phyloP scores from a whole-genome alignment of 2,113 vertebrate genomes.

The Procavia capensis region DNA sequence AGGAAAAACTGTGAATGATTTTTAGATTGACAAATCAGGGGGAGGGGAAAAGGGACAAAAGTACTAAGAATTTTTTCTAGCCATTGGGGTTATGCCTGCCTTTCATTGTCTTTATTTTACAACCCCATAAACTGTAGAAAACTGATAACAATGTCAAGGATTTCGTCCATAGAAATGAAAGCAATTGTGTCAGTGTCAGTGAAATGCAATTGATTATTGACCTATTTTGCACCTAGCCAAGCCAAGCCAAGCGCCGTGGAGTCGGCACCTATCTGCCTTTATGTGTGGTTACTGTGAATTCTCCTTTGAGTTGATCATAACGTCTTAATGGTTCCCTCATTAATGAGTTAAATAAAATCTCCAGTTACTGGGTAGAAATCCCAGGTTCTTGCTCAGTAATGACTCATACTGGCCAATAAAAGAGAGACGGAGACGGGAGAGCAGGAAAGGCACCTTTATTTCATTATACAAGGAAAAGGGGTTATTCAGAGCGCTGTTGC shows the following conservation, averaged over 20 bases:
- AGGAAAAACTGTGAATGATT: conserved; percentile 34
- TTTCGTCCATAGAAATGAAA: conserved; percentile 11
- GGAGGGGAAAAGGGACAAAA: neutral
- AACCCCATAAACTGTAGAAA: neutral
- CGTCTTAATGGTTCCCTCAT: neutral
- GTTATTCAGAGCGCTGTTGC: too few species aligned
- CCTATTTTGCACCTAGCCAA: neutral
- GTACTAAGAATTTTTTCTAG: neutral
- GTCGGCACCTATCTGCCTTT: neutral
- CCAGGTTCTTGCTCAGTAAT: too few species aligned
- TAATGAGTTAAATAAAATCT: conserved; percentile 48
- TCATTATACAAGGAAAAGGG: too few species aligned
- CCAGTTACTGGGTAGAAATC: too few species aligned
- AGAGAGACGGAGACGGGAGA: too few species aligned
- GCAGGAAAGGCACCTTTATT: too few species aligned
- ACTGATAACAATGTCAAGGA: neutral
- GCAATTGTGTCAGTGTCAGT: neutral
- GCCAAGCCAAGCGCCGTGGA: too few species aligned
- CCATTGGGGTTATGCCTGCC: conserved; percentile 13
- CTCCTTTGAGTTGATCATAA: neutral
- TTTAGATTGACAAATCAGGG: conserved; percentile 9
- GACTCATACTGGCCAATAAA: too few species aligned
- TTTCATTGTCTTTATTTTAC: neutral
- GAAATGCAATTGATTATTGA: neutral
- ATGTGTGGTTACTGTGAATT: neutral